phyloP scores from a whole-genome alignment of 2,888 invertebrate genomes.

The Dasypogon diadema region DNA sequence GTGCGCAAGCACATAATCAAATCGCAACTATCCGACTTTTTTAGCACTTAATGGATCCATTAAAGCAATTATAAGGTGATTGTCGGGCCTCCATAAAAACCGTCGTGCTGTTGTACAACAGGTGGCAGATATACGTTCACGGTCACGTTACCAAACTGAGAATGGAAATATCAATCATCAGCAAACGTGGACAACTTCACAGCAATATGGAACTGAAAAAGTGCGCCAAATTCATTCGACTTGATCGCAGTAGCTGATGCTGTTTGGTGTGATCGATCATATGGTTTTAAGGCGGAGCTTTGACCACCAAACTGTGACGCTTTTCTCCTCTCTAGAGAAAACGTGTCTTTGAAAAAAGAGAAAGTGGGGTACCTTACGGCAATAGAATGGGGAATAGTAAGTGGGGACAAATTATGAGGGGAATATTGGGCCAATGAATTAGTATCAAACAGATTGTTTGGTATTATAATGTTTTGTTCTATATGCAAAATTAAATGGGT shows the following conservation, averaged over 20 bases:
- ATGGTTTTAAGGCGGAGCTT: conserved; percentile 22
- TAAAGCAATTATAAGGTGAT: conserved; percentile 44
- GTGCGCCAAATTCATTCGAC: conserved; percentile 22
- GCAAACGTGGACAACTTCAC: neutral
- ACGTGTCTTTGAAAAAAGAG: neutral
- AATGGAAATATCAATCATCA: conserved; percentile 5
- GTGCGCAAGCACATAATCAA: conserved; percentile 29
- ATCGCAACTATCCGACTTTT: conserved; percentile 30
- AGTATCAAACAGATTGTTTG: no score
- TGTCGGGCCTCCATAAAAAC: neutral
- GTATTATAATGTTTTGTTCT: no score
- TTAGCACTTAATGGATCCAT: conserved; percentile 45
- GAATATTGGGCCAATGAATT: no score
- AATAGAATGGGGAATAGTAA: neutral
- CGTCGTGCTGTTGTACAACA: neutral
- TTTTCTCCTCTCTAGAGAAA: conserved; percentile 14
- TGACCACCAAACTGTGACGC: neutral
- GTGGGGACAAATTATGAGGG: neutral
- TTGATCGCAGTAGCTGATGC: neutral
- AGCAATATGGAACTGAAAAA: conserved; percentile 10
- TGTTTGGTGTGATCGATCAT: neutral
- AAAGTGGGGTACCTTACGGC: neutral
- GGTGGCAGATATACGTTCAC: conserved; percentile 1
- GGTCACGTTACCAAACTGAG: neutral
- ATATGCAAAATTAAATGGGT: no score